These are phyloP conservation scores for Parazoanthus atlanticus DNA, from an alignment of 92 coral and sea anemone species.

Conservation along the genomic window DNA sequence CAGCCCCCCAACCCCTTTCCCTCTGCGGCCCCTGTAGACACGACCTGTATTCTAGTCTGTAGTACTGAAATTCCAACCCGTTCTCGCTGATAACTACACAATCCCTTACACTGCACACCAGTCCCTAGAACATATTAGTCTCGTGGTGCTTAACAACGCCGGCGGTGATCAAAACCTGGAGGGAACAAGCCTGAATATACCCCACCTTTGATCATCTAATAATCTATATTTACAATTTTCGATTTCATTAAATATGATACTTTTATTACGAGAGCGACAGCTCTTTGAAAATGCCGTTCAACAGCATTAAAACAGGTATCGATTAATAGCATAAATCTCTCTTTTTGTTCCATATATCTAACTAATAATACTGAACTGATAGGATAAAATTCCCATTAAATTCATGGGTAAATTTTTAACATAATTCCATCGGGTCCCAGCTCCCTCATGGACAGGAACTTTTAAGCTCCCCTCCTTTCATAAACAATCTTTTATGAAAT, in stretches of 20 bases:
- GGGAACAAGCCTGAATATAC: background rate
- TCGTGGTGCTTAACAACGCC: background rate
- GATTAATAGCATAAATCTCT: slow-evolving; percentile 10
- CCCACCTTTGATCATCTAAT: slow-evolving; percentile 21
- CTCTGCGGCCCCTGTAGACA: too few relatives aligned
- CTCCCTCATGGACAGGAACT: background rate
- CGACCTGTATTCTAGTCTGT: too few relatives aligned
- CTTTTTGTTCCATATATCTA: slow-evolving; percentile 22
- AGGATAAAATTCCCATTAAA: background rate
- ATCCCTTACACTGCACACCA: too few relatives aligned
- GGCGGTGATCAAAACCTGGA: background rate
- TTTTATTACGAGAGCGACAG: slow-evolving; percentile 34
- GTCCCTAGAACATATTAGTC: background rate
- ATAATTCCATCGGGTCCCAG: background rate
- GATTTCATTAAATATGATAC: slow-evolving; percentile 28
- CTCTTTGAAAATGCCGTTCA: slow-evolving; percentile 41
- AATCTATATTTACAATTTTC: slow-evolving; percentile 20
- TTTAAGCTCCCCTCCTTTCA: background rate
- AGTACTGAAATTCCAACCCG: too few relatives aligned
- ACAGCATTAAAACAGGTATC: slow-evolving; percentile 31
- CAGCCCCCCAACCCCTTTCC: too few relatives aligned
- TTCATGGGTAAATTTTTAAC: background rate
- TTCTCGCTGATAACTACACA: too few relatives aligned
- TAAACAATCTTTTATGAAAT: background rate
- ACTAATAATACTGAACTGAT: background rate